Evolutionary conservation across 2,113 vertebrate genomes (phyloP).

Genomic region (Elachura formosa): DNA sequence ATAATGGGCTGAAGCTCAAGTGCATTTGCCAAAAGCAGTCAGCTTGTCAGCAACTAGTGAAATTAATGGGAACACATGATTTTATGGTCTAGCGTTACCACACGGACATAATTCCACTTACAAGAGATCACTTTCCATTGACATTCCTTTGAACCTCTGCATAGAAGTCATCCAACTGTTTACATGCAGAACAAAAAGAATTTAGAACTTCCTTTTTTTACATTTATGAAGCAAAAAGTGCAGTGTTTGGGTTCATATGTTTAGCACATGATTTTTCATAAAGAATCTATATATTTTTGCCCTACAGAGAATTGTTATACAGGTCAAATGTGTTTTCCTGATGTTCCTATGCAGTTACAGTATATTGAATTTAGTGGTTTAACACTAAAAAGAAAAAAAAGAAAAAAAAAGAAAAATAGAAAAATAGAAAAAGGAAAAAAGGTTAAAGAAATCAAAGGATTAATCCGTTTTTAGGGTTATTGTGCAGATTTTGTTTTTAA

Average conservation of each 20-base stretch:
- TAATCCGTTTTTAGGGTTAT: conserved; percentile 60
- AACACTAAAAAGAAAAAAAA: conserved; percentile 48
- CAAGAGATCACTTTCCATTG: not conserved
- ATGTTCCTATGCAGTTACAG: conserved; percentile 77
- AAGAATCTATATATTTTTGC: conserved; percentile 82
- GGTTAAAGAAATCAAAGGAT: conserved; percentile 43
- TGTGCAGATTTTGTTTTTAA: conserved; percentile 61
- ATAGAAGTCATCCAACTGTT: conserved; percentile 59
- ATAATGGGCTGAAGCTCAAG: conserved; percentile 55
- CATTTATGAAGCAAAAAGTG: conserved; percentile 67
- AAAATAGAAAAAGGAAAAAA: conserved; percentile 52
- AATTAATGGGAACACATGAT: conserved; percentile 48
- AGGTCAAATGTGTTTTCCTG: conserved; percentile 76
- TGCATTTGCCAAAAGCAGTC: conserved; percentile 46
- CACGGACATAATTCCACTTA: not conserved
- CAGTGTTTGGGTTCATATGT: conserved; percentile 73
- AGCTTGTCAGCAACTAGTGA: conserved; percentile 59
- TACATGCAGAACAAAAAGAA: conserved; percentile 60
- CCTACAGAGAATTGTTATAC: conserved; percentile 81
- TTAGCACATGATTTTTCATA: conserved; percentile 81
- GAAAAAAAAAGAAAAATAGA: fast-evolving
- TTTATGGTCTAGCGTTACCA: conserved; percentile 20
- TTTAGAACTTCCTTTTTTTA: conserved; percentile 71
- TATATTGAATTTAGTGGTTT: conserved; percentile 75
- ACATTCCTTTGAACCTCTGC: conserved; percentile 43